A percentile compares a stretch with the other conserved stretches of the same genome.
These are phyloP conservation scores for Lagopus leucura DNA, from an alignment of 2,113 vertebrate species.

Conservation along the genomic window DNA sequence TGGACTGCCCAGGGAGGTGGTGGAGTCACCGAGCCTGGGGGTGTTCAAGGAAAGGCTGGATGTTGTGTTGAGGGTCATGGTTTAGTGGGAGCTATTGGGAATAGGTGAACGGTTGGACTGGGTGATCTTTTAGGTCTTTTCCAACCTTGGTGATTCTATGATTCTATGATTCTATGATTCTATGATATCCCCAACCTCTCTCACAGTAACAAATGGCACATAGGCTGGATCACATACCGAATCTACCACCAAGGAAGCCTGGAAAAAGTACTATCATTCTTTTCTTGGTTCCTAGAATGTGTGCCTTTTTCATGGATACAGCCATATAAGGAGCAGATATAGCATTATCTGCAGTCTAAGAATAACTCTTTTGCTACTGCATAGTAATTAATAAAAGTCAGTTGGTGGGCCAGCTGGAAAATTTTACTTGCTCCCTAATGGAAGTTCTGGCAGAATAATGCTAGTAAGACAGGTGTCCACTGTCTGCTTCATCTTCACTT, in stretches of 20 bases:
- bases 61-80: too few relatives aligned
- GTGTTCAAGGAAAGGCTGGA: too few relatives aligned
- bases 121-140: too few relatives aligned
- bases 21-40: too few relatives aligned
- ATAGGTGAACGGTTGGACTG: too few relatives aligned
- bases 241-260: not conserved
- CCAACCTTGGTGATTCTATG: too few relatives aligned
- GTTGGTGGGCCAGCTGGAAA: slow-evolving; percentile 2
- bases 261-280: not conserved
- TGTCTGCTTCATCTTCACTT: not conserved
- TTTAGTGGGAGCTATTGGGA: too few relatives aligned
- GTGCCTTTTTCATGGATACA: fast-evolving
- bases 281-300: not conserved
- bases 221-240: not conserved
- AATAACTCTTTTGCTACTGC: not conserved
- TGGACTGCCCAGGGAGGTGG: too few relatives aligned
- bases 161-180: too few relatives aligned
- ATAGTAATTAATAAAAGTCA: slow-evolving; percentile 13
- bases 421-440: not conserved
- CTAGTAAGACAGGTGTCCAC: not conserved
- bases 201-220: not conserved
- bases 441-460: slow-evolving; percentile 2
- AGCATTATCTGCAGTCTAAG: not conserved
- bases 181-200: not conserved
- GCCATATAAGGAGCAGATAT: not conserved